A percentile compares a stretch with the other conserved stretches of the same genome.
Evolutionary conservation across 2,797 vertebrate species (phyloP).

Genomic region (Propithecus perrieri): DNA sequence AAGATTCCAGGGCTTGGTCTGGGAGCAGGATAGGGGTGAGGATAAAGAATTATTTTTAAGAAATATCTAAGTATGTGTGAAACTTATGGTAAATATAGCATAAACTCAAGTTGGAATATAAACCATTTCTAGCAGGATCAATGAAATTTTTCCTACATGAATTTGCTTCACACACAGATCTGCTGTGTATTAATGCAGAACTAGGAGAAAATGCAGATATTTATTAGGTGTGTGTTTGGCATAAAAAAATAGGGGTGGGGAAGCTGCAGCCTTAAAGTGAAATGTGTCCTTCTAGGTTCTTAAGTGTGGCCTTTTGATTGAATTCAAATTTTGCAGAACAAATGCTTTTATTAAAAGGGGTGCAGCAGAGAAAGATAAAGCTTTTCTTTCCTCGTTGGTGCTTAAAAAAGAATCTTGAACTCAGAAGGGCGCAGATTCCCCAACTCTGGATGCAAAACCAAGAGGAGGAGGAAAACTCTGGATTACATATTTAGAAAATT

Average conservation of each 20-base stretch:
- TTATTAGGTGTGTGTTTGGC: neutral
- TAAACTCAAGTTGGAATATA: neutral
- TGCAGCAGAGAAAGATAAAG: too few species aligned
- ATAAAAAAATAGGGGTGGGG: neutral
- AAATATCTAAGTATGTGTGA: neutral
- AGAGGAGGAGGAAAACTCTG: neutral
- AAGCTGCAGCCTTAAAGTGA: too few species aligned
- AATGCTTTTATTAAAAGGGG: too few species aligned
- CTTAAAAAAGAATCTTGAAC: too few species aligned
- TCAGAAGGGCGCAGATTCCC: too few species aligned
- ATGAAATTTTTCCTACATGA: neutral
- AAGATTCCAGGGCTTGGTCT: neutral
- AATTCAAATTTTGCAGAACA: too few species aligned
- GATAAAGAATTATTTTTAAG: neutral
- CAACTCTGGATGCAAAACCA: neutral
- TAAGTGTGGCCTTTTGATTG: too few species aligned
- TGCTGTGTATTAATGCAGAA: neutral
- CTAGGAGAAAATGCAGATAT: neutral
- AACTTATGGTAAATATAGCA: neutral
- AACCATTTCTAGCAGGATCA: neutral
- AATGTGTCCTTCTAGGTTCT: too few species aligned
- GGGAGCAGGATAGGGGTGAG: rapidly evolving
- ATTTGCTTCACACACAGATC: neutral
- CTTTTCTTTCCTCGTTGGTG: too few species aligned
- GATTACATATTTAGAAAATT: neutral